Base-by-base conservation (phyloP, 1,140 invertebrate species). In the Ephestia elutella region DNA sequence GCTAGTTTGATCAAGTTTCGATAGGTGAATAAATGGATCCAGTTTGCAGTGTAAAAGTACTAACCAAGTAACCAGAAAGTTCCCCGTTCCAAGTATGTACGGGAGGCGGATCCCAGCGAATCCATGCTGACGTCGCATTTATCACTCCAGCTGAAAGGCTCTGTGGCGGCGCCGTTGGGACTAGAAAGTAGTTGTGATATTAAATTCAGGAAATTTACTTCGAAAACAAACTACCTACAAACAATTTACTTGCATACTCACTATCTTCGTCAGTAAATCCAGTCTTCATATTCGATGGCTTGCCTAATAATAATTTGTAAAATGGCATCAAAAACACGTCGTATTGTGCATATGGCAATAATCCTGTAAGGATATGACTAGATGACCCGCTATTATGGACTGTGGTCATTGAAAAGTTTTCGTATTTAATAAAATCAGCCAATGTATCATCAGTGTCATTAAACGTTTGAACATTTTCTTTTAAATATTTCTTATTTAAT, bases 271-370 rank as follows among this genome's bases (percentile, higher is more conserved):
- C 88, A 51, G 94, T 95, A 68, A 91, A 90, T 44, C 92, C 92
- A 60, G 90, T 90, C 70, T 91, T 91, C 64, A 93, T 92, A 85
- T 95, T 95, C n/a, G 94, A 95, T 57, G 94, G 94, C 82, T 93
- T 92, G 15, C 94, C 94, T 82, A 95, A 91, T 50, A 95, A 90
- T 67, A 92, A 91, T 78, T 94, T 94, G 80, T 94, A 94, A 84
- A 94, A 95, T 53, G 94, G 94, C 73, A 95, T 91, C 62, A 95
- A 89, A 85, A 95, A 95, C 81, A 95, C 92, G 83, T 94, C 91
- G 83, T 95, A 95, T 63, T 92, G 89, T 54, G 92, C 91, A 83
- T 92, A 94, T 70, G 94, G 93, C 58, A 91, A 86, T 59, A 95
- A 90, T 44, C 92, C 92, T 63, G 92, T 93, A 56, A 95, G 70